These are phyloP conservation scores for Cyrtonyx montezumae DNA, from an alignment of 2,113 vertebrate species.

Conservation along the genomic window DNA sequence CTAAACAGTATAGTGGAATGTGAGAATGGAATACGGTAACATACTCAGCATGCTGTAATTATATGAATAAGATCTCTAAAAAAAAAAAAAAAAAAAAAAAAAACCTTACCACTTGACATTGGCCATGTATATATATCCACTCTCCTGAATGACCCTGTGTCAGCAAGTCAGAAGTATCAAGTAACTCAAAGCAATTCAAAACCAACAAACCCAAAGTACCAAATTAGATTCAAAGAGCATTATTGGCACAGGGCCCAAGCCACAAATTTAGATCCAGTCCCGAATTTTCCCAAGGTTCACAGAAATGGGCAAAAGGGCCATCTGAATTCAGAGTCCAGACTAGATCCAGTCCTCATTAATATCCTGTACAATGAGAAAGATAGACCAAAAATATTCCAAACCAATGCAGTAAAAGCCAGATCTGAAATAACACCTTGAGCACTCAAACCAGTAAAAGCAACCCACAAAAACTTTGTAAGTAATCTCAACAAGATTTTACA, in stretches of 20 bases:
- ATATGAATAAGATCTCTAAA: slow-evolving; percentile 28
- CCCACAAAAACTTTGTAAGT: not conserved
- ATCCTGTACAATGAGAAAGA: not conserved
- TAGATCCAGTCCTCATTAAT: not conserved
- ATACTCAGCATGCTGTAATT: slow-evolving; percentile 14
- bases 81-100: slow-evolving; percentile 64
- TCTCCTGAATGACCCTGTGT: slow-evolving; percentile 27
- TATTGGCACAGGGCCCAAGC: slow-evolving; percentile 16
- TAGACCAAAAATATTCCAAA: not conserved
- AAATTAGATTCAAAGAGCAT: slow-evolving; percentile 54
- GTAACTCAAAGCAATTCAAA: slow-evolving; percentile 69
- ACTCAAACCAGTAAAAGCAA: not conserved
- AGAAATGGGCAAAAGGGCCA: slow-evolving; percentile 4
- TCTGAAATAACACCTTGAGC: not conserved
- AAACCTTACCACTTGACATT: slow-evolving; percentile 45
- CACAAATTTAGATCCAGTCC: slow-evolving; percentile 38
- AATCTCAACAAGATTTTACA: not conserved
- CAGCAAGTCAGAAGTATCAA: slow-evolving; percentile 61
- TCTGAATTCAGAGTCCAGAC: not conserved
- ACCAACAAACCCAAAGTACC: slow-evolving; percentile 59
- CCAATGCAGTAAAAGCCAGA: not conserved
- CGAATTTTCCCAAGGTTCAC: slow-evolving; percentile 45
- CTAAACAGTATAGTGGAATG: not conserved
- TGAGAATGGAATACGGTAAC: slow-evolving; percentile 10
- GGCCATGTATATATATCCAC: slow-evolving; percentile 26